Evolutionary conservation across 2,888 invertebrate genomes (phyloP).

Genomic region (Eurytoma californica): DNA sequence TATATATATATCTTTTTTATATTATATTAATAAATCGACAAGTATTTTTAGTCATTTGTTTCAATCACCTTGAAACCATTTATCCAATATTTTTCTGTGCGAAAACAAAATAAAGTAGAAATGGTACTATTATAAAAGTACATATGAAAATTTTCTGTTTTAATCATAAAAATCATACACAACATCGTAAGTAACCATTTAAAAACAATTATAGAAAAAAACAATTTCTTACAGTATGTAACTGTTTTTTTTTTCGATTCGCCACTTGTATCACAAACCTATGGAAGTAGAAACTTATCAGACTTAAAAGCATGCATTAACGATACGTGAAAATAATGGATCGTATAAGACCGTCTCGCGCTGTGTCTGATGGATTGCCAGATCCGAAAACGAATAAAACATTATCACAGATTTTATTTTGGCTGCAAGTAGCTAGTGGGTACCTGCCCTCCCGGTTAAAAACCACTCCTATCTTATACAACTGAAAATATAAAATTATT

Average conservation of each 20-base stretch:
- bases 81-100: neutral
- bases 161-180: neutral
- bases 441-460: slow-evolving; percentile 90
- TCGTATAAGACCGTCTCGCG: slow-evolving; percentile 86
- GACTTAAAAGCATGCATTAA: slow-evolving; percentile 51
- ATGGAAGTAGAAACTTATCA: slow-evolving; percentile 40
- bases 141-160: neutral
- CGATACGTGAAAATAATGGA: slow-evolving; percentile 84
- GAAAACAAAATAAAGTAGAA: neutral
- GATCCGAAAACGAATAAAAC: slow-evolving; percentile 87
- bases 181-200: neutral
- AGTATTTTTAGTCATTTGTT: too few relatives aligned
- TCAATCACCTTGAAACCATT: neutral
- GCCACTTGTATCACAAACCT: slow-evolving; percentile 52
- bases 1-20: too few relatives aligned
- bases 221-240: neutral
- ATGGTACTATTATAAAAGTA: neutral
- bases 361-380: slow-evolving; percentile 83
- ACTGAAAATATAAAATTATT: slow-evolving; percentile 76
- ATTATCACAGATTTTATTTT: slow-evolving; percentile 81
- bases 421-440: slow-evolving; percentile 85
- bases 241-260: slow-evolving; percentile 34
- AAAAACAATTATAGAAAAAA: neutral
- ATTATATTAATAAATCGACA: too few relatives aligned
- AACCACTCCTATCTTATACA: slow-evolving; percentile 88